Percentiles rank a stretch among this genome's conserved stretches.
Conservation (phyloP, 1,140 invertebrate species). For the Drosophila bipectinata region DNA sequence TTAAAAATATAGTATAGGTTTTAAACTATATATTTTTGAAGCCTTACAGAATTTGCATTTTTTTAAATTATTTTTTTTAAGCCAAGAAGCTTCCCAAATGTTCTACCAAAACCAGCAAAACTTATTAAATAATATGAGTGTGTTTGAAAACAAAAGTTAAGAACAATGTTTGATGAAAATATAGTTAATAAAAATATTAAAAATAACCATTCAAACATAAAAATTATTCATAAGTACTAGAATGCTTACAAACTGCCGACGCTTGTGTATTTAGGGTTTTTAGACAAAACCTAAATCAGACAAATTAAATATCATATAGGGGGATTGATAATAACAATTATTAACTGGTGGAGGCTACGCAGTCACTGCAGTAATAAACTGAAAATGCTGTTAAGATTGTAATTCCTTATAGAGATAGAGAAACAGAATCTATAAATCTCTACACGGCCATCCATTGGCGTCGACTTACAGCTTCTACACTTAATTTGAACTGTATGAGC, state of each 20-base stretch:
- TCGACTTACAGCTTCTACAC: conserved; percentile 82
- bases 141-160: conserved; percentile 9
- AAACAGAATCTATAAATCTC: conserved; percentile 11
- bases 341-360: conserved; percentile 63
- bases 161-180: background rate
- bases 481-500: conserved; percentile 81
- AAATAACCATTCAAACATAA: conserved; percentile 30
- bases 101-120: conserved; percentile 82
- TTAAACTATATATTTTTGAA: background rate
- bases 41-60: conserved; percentile 6
- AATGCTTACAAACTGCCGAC: conserved; percentile 63
- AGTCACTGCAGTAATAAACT: conserved; percentile 70
- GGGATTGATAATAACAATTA: conserved; percentile 40
- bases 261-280: conserved; percentile 43
- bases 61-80: conserved; percentile 27
- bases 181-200: background rate
- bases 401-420: conserved; percentile 4
- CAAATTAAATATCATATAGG: conserved; percentile 61
- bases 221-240: conserved; percentile 25
- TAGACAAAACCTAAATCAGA: conserved; percentile 75
- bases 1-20: too few relatives aligned
- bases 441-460: conserved; percentile 28
- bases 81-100: conserved; percentile 80
- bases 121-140: conserved; percentile 23
- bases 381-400: conserved; percentile 70